phyloP scores from a whole-genome alignment of 2,113 vertebrate genomes.

The Lepus americanus region DNA sequence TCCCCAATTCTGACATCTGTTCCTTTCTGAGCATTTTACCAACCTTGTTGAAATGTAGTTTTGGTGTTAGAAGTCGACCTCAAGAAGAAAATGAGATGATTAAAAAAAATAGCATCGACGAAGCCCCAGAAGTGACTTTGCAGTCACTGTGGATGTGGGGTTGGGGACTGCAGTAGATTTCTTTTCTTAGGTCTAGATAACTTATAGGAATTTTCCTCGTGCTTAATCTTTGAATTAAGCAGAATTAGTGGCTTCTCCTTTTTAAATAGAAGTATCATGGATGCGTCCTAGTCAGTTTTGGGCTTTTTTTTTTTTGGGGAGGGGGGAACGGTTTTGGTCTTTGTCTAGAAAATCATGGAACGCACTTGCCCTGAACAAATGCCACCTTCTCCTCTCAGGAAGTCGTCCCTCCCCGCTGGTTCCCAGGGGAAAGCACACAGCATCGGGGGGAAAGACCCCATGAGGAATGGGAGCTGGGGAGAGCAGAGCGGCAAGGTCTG shows the following conservation, averaged over 20 bases:
- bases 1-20: constrained; percentile 96
- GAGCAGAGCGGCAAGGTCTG: neutral
- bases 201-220: constrained; percentile 85
- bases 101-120: constrained; percentile 88
- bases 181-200: constrained; percentile 85
- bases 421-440: neutral
- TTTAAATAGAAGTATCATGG: constrained; percentile 81
- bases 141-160: constrained; percentile 86
- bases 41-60: constrained; percentile 94
- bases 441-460: neutral
- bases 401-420: neutral
- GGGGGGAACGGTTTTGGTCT: constrained; percentile 75
- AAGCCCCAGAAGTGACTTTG: constrained; percentile 87
- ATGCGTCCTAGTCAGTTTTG: constrained; percentile 83
- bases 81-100: constrained; percentile 85
- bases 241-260: constrained; percentile 84
- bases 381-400: constrained; percentile 53
- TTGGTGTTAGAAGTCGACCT: constrained; percentile 86
- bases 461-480: too few relatives aligned
- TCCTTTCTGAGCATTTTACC: constrained; percentile 96
- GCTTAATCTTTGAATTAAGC: constrained; percentile 87
- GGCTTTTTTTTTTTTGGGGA: neutral
- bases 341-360: constrained; percentile 67
- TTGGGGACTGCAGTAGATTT: constrained; percentile 83
- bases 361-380: constrained; percentile 38